phyloP scores from a whole-genome alignment of 1,140 invertebrate species.

The Antheraea pernyi region DNA sequence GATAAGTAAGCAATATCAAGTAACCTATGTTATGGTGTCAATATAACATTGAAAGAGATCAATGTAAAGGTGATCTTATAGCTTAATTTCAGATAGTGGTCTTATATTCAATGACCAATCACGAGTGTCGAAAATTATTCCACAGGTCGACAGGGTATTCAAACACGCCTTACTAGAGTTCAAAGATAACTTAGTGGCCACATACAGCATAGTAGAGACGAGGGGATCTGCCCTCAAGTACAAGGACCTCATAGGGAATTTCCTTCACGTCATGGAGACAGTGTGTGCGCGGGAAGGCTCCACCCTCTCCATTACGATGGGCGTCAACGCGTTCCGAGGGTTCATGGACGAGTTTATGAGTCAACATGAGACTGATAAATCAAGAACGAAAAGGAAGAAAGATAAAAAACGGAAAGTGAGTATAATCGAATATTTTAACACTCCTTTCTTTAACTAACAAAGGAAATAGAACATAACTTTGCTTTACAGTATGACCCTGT shows the following conservation, averaged over 20 bases:
- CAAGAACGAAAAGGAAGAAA: slow-evolving; percentile 88
- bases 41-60: too few species aligned
- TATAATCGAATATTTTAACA: background rate
- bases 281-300: slow-evolving; percentile 89
- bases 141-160: slow-evolving; percentile 92
- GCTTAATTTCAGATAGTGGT: too few species aligned
- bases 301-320: slow-evolving; percentile 93
- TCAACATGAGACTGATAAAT: slow-evolving; percentile 87
- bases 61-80: too few species aligned
- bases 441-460: too few species aligned
- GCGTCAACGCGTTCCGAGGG: slow-evolving; percentile 96
- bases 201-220: slow-evolving; percentile 90
- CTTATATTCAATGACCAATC: background rate
- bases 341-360: slow-evolving; percentile 98
- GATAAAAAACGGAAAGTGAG: slow-evolving; percentile 88
- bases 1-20: too few species aligned
- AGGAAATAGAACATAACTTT: too few species aligned
- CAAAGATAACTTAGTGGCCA: slow-evolving; percentile 94
- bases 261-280: slow-evolving; percentile 90
- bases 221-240: slow-evolving; percentile 90
- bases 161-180: slow-evolving; percentile 93
- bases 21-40: too few species aligned
- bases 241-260: slow-evolving; percentile 94
- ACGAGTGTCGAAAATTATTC: background rate
- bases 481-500: too few species aligned